phyloP scores from a whole-genome alignment of 2,888 invertebrate genomes.

The Esperia sulphurella region DNA sequence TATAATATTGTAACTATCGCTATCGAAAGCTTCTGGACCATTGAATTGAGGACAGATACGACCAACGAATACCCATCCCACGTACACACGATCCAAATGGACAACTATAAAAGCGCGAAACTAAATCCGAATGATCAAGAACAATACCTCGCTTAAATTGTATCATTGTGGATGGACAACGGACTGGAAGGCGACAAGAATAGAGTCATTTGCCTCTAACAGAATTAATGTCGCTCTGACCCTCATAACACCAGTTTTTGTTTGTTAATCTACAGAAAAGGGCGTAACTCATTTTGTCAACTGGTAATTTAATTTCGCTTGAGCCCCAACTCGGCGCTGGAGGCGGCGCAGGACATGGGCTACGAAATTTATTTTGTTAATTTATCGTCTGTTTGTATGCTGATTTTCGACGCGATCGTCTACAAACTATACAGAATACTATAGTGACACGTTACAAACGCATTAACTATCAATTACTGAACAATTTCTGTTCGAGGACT shows the following conservation, averaged over 20 bases:
- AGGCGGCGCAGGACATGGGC: conserved; percentile 51
- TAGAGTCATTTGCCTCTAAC: conserved; percentile 76
- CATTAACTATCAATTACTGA: no score
- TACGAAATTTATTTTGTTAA: conserved; percentile 59
- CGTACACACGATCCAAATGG: conserved; percentile 43
- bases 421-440: no score
- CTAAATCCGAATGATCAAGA: conserved; percentile 69
- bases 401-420: conserved; percentile 33
- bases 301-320: conserved; percentile 76
- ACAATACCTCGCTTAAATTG: conserved; percentile 68
- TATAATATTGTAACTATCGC: not conserved
- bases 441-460: no score
- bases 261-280: conserved; percentile 79
- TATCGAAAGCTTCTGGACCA: conserved; percentile 22
- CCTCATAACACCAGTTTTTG: conserved; percentile 77
- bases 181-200: conserved; percentile 56
- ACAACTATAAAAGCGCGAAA: conserved; percentile 64
- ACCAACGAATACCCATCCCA: conserved; percentile 1
- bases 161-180: conserved; percentile 58
- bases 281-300: conserved; percentile 79
- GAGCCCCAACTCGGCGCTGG: conserved; percentile 54
- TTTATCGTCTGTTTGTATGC: conserved; percentile 54
- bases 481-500: no score
- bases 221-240: conserved; percentile 69
- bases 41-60: conserved; percentile 34